Percentiles rank a stretch among this genome's conserved stretches.
Conservation (phyloP, 1,140 invertebrate species). For the Solen grandis region DNA sequence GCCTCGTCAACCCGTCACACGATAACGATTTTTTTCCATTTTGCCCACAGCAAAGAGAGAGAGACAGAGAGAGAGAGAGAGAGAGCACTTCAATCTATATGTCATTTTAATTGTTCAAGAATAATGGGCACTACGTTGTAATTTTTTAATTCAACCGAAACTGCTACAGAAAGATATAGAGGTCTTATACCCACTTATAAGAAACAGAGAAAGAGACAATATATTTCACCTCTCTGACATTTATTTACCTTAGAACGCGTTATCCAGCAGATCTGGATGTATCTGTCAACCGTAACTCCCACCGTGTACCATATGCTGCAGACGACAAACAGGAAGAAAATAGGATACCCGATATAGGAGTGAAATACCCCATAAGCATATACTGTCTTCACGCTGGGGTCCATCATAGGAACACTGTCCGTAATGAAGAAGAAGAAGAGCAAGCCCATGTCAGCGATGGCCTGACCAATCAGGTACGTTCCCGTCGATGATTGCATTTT, state of each 20-base stretch:
- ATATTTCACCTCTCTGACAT: no score
- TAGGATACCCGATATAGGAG: slow-evolving; percentile 69
- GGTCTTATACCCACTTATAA: no score
- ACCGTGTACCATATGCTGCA: slow-evolving; percentile 74
- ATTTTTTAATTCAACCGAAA: no score
- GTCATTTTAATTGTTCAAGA: no score
- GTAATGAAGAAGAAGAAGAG: slow-evolving; percentile 69
- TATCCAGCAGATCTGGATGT: slow-evolving; percentile 73
- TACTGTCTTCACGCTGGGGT: slow-evolving; percentile 52
- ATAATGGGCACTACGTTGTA: no score
- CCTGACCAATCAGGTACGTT: slow-evolving; percentile 68
- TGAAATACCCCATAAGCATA: slow-evolving; percentile 65
- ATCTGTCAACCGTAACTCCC: slow-evolving; percentile 71
- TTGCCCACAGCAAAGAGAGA: no score
- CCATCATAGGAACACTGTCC: slow-evolving; percentile 59
- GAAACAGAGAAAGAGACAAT: no score
- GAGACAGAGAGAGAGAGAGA: no score
- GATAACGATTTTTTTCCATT: no score
- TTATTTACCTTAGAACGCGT: slow-evolving; percentile 69
- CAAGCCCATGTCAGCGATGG: slow-evolving; percentile 62
- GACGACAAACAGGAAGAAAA: slow-evolving; percentile 66
- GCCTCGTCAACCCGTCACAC: no score
- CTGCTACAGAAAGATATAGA: no score
- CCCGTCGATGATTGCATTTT: slow-evolving; percentile 68
- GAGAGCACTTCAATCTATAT: no score